Conservation (phyloP, 2,888 invertebrate species). For the Choristoneura rosaceana region DNA sequence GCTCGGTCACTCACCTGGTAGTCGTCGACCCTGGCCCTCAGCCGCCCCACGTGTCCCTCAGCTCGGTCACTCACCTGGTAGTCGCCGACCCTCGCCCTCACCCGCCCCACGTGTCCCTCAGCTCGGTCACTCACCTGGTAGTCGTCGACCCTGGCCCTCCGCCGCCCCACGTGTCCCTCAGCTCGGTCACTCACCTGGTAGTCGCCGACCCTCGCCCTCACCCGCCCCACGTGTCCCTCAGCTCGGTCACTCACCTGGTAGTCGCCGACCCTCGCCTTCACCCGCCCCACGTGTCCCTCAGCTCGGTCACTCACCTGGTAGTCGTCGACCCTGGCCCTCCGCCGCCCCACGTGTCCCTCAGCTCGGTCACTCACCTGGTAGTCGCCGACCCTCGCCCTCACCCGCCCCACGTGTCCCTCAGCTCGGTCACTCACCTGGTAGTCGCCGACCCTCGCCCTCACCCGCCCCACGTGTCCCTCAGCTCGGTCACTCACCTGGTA, state of each 20-base stretch:
- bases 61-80: slow-evolving; percentile 52
- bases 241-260: slow-evolving; percentile 55
- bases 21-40: too few relatives aligned
- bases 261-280: slow-evolving; percentile 51
- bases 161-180: slow-evolving; percentile 51
- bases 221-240: too few relatives aligned
- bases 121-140: slow-evolving; percentile 52
- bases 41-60: too few relatives aligned
- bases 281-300: too few relatives aligned
- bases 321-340: slow-evolving; percentile 50
- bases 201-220: too few relatives aligned
- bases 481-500: slow-evolving; percentile 31
- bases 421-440: slow-evolving; percentile 51
- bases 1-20: too few relatives aligned
- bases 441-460: neutral
- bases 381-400: neutral
- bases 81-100: slow-evolving; percentile 59
- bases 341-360: slow-evolving; percentile 45
- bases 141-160: slow-evolving; percentile 59
- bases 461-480: too few relatives aligned
- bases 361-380: slow-evolving; percentile 51
- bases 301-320: slow-evolving; percentile 55
- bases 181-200: slow-evolving; percentile 47
- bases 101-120: slow-evolving; percentile 49
- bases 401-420: slow-evolving; percentile 52